phyloP scores from a whole-genome alignment of 2,888 invertebrate species.

The Tridacna gigas region DNA sequence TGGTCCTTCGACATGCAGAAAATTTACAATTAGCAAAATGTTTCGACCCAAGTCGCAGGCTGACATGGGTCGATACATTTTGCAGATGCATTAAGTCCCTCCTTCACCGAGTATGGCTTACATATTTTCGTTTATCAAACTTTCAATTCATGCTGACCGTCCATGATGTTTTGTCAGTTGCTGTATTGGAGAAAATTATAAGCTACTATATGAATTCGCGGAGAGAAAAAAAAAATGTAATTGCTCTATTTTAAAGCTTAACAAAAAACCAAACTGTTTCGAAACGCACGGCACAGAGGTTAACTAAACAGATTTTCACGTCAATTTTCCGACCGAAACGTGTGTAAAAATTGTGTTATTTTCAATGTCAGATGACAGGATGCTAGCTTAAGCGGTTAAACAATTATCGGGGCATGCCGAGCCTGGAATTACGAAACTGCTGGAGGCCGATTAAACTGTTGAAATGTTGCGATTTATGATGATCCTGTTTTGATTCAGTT shows the following conservation, averaged over 20 bases:
- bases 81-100: too few species aligned
- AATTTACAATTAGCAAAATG: too few species aligned
- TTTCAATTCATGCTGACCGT: not conserved
- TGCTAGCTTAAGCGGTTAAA: constrained; percentile 13
- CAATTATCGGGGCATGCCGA: constrained; percentile 23
- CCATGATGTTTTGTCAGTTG: too few species aligned
- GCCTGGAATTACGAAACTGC: constrained; percentile 22
- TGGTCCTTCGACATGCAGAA: too few species aligned
- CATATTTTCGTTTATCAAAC: not conserved
- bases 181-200: too few species aligned
- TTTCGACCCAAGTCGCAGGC: too few species aligned
- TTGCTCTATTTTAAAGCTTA: too few species aligned
- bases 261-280: too few species aligned
- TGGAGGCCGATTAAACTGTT: constrained; percentile 26
- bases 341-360: not conserved
- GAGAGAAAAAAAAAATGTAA: too few species aligned
- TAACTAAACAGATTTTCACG: not conserved
- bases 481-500: constrained; percentile 18
- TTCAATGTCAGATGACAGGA: not conserved
- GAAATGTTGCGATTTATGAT: constrained; percentile 30
- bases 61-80: too few species aligned
- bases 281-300: not conserved
- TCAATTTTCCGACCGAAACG: not conserved
- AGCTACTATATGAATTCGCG: too few species aligned
- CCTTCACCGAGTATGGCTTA: too few species aligned